phyloP scores from a whole-genome alignment of 2,888 invertebrate genomes.

The Gymnosoma rotundatum region DNA sequence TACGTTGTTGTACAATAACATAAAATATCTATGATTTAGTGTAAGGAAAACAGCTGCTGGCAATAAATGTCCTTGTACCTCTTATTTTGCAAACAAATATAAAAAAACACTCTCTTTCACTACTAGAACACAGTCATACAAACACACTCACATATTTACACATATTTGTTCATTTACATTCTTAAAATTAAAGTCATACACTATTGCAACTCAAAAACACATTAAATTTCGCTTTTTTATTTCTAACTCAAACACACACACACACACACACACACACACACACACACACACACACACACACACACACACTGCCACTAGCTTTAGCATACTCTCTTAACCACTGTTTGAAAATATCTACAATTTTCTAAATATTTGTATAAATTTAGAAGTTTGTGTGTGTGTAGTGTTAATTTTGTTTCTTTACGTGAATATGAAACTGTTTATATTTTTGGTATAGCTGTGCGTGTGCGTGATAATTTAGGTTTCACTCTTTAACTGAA shows the following conservation, averaged over 20 bases:
- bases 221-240: too few relatives aligned
- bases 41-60: slow-evolving; percentile 63
- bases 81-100: slow-evolving; percentile 49
- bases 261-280: too few relatives aligned
- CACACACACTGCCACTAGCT: too few relatives aligned
- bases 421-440: not conserved
- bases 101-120: not conserved
- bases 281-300: not conserved
- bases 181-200: too few relatives aligned
- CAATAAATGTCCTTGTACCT: slow-evolving; percentile 66
- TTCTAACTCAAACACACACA: too few relatives aligned
- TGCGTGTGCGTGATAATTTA: not conserved
- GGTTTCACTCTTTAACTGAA: not conserved
- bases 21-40: slow-evolving; percentile 59
- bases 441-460: not conserved
- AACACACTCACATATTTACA: not conserved
- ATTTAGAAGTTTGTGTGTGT: not conserved
- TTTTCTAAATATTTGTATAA: slow-evolving; percentile 20
- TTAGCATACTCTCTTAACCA: not conserved
- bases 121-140: not conserved
- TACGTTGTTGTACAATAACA: slow-evolving; percentile 19
- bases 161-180: not conserved
- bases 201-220: too few relatives aligned
- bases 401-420: slow-evolving; percentile 4
- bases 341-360: slow-evolving; percentile 20